These are phyloP conservation scores for Linurgus olivaceus DNA, from an alignment of 2,797 vertebrate species.

Conservation along the genomic window DNA sequence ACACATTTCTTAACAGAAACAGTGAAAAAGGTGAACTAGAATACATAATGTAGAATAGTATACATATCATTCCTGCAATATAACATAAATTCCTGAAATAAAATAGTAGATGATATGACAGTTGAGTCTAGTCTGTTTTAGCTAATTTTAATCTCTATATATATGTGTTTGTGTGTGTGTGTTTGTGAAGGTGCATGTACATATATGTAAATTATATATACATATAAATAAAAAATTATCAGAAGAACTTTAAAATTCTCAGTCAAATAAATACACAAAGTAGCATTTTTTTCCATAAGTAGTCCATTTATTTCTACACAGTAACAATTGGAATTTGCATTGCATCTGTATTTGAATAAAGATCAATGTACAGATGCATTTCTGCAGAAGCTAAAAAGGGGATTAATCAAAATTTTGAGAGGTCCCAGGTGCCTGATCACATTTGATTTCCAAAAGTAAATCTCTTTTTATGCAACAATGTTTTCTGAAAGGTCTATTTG, in stretches of 20 bases:
- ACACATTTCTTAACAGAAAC: neutral
- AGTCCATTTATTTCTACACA: neutral
- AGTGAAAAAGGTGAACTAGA: neutral
- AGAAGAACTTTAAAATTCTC: neutral
- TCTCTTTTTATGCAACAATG: neutral
- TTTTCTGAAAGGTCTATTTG: neutral
- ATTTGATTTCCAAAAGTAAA: neutral
- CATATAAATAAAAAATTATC: neutral
- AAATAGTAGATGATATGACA: neutral
- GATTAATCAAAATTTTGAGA: neutral
- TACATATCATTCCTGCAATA: neutral
- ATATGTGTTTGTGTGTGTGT: too few species aligned
- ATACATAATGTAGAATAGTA: neutral
- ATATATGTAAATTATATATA: neutral
- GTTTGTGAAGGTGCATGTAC: neutral
- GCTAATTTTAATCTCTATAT: neutral
- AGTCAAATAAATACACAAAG: neutral
- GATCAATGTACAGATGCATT: neutral
- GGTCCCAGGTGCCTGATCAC: neutral
- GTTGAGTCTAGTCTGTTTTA: neutral
- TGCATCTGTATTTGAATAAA: neutral
- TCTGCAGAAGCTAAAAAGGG: neutral
- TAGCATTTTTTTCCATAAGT: neutral
- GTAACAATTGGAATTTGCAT: fast-evolving
- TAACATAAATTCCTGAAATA: neutral